Evolutionary conservation across 2,797 vertebrate genomes (phyloP).

Genomic region (Tolypeutes matacus): DNA sequence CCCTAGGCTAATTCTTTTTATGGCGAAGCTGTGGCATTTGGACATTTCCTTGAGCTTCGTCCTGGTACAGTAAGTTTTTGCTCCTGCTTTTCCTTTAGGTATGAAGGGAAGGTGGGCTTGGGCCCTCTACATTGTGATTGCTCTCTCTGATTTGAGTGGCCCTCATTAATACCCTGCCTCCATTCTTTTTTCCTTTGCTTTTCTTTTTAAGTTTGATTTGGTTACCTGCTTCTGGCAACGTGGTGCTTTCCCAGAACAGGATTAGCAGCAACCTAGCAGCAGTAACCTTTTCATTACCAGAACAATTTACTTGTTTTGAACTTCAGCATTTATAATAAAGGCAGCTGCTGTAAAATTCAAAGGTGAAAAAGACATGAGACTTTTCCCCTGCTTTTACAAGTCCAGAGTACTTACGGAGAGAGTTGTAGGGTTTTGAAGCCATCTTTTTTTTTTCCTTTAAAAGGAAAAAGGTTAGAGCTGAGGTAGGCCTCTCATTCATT

Average conservation of each 20-base stretch:
- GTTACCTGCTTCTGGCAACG: conserved; percentile 52
- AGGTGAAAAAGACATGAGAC: conserved; percentile 37
- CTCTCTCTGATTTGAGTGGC: conserved; percentile 19
- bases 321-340: conserved; percentile 63
- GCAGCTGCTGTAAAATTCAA: conserved; percentile 72
- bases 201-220: conserved; percentile 58
- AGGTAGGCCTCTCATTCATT: neutral
- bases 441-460: neutral
- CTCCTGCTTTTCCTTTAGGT: conserved; percentile 28
- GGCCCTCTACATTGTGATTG: neutral
- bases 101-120: neutral
- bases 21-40: neutral
- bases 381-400: conserved; percentile 61
- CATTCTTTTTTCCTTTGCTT: neutral
- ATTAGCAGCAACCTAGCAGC: conserved; percentile 63
- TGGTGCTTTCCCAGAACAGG: conserved; percentile 60
- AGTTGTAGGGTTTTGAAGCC: conserved; percentile 50
- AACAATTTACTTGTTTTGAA: conserved; percentile 76
- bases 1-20: conserved; percentile 52
- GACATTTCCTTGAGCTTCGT: conserved; percentile 59
- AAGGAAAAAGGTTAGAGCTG: conserved; percentile 23
- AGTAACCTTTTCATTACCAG: conserved; percentile 80
- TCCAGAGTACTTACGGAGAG: conserved; percentile 9
- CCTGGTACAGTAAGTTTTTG: neutral
- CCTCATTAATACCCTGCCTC: neutral